Conservation (phyloP, 2,797 vertebrate genomes). For the Serranus cabrilla region DNA sequence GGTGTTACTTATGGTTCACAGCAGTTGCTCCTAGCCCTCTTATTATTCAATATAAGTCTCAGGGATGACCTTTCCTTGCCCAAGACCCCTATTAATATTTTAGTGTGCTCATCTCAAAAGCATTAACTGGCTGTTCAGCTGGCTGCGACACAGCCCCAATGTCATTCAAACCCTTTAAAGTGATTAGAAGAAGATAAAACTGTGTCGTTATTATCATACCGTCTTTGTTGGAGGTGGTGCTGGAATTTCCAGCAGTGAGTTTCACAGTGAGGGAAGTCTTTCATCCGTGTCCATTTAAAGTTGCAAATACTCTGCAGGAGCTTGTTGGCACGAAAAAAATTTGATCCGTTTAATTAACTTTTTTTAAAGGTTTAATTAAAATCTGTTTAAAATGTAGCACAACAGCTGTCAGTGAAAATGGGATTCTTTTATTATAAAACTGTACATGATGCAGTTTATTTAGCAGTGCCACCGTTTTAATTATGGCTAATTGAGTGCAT, state of each 20-base stretch:
- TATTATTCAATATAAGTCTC: conserved; percentile 69
- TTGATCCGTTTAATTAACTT: conserved; percentile 22
- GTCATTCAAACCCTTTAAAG: conserved; percentile 75
- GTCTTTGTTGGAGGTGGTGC: conserved; percentile 48
- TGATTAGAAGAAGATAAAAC: conserved; percentile 71
- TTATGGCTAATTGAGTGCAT: conserved; percentile 59
- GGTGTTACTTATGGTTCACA: conserved; percentile 30
- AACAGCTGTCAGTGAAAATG: conserved; percentile 58
- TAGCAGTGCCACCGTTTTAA: conserved; percentile 51
- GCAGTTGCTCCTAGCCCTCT: conserved; percentile 36
- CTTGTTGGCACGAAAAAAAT: conserved; percentile 14
- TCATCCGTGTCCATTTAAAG: conserved; percentile 27
- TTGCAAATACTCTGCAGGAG: conserved; percentile 32
- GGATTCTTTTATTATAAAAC: conserved; percentile 51
- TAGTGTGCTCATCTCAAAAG: conserved; percentile 69
- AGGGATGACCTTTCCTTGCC: conserved; percentile 73
- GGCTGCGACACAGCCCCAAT: conserved; percentile 67
- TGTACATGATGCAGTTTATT: conserved; percentile 52
- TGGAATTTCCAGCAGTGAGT: conserved; percentile 23
- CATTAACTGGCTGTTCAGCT: conserved; percentile 71
- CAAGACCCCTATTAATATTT: conserved; percentile 77
- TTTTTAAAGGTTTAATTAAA: conserved; percentile 55
- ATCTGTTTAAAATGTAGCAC: conserved; percentile 55
- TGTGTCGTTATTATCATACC: conserved; percentile 50
- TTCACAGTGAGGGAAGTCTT: conserved; percentile 30